These are phyloP conservation scores for Aspidiotus rigidus DNA, from an alignment of 2,888 invertebrate genomes.

Conservation along the genomic window DNA sequence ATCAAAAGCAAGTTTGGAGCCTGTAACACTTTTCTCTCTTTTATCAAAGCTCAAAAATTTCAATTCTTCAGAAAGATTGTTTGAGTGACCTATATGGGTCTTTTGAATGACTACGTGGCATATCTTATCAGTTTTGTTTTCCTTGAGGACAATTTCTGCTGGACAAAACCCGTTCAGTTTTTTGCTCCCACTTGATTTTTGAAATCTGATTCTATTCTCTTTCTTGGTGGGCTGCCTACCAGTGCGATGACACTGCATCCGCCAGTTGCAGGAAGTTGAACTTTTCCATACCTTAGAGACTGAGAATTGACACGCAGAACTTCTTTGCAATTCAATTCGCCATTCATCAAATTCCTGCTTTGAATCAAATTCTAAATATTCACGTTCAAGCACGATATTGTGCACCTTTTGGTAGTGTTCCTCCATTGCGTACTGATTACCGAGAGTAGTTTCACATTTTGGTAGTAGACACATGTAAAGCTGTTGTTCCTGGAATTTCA, in stretches of 20 bases:
- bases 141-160: neutral
- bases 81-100: neutral
- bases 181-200: constrained; percentile 3
- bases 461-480: too few relatives aligned
- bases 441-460: too few relatives aligned
- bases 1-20: neutral
- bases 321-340: too few relatives aligned
- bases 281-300: constrained; percentile 1
- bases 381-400: too few relatives aligned
- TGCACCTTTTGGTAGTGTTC: too few relatives aligned
- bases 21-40: neutral
- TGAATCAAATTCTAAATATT: too few relatives aligned
- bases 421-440: too few relatives aligned
- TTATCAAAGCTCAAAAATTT: too few relatives aligned
- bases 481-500: too few relatives aligned
- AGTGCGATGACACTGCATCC: neutral
- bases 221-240: neutral
- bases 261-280: neutral
- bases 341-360: too few relatives aligned
- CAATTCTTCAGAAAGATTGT: too few relatives aligned
- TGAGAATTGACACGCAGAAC: neutral
- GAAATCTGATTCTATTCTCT: neutral
- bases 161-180: constrained; percentile 3
- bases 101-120: neutral
- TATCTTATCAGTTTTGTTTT: neutral